Evolutionary conservation across 2,113 vertebrate genomes (phyloP), one percentile per base, ranked within the genome.

Genomic region (Acrocephalus arundinaceus): DNA sequence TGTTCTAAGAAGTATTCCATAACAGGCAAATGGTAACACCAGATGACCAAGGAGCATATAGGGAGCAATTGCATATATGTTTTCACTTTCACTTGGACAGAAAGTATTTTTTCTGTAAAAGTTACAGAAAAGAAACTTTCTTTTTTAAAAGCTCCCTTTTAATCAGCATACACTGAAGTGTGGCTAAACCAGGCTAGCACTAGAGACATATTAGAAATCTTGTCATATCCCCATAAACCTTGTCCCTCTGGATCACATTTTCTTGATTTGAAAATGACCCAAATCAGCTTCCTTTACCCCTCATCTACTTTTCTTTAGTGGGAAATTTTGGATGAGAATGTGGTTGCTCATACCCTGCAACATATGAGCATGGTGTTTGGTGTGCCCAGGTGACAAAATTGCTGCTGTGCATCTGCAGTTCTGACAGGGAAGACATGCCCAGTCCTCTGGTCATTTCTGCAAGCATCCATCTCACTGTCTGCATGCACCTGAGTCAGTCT

Each of bases 331-430:
- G 7, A 37, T 82, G 10, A 10, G 7, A 48, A 19, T 5, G 18
- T 55, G 58, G 8, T 5, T 75, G 25, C 17, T 11, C 0, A 0
- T 59, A 17, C 12, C 19, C 19, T 45, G n/a, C 33, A 57, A 70
- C 10, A 41, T 1, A 3, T 1, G 7, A 54, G 5, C 0, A 0
- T 21, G 6, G 5, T 10, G 3, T 73, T 77, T n/a, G 12, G 3
- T 27, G 24, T 35, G 43, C 18, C n/a, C 46, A 81, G 31, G 28
- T 41, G 7, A 71, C 10, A 45, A 6, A 51, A 39, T 5, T 63
- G 39, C n/a, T 88, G 48, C 31, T 51, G 39, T 67, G 33, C 6
- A 31, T 21, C 57, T 75, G 48, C 45, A 35, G 10, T 17, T 79
- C 17, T 59, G 52, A 27, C 8, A 57, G 8, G 35, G 11, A 46